A percentile compares a stretch with the other conserved stretches of the same genome.
These are phyloP conservation scores for Nerophis lumbriciformis DNA, from an alignment of 2,113 vertebrate genomes.

Conservation along the genomic window DNA sequence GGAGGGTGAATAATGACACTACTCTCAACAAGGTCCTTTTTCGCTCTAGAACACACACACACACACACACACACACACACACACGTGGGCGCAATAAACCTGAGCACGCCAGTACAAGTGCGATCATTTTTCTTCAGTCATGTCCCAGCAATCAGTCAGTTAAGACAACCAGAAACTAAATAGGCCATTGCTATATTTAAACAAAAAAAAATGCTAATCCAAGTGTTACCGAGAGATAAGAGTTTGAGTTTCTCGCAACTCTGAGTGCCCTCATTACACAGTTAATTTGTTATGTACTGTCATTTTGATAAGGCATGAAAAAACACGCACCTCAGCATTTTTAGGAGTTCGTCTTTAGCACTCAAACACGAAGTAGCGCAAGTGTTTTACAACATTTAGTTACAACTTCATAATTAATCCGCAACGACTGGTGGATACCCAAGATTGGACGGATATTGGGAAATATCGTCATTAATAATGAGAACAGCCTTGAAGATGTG, in stretches of 20 bases:
- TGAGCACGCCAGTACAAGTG: no score
- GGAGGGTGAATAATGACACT: slow-evolving; percentile 34
- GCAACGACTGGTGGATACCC: background rate
- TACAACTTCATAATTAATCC: background rate
- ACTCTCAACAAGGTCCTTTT: slow-evolving; percentile 20
- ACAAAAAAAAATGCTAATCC: slow-evolving; percentile 21
- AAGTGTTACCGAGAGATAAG: slow-evolving; percentile 47
- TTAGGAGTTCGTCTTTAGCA: slow-evolving; percentile 12
- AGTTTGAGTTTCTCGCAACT: slow-evolving; percentile 37
- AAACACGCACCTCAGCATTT: slow-evolving; percentile 6
- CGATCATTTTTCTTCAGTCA: background rate
- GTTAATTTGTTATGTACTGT: slow-evolving; percentile 38
- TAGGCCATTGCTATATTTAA: slow-evolving; percentile 33
- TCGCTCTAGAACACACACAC: slow-evolving; percentile 3
- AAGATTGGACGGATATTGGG: no score
- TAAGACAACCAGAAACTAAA: slow-evolving; percentile 39
- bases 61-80: slow-evolving; percentile 6
- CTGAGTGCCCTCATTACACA: slow-evolving; percentile 37
- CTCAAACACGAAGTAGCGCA: slow-evolving; percentile 1
- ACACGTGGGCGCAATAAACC: background rate
- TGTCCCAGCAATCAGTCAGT: slow-evolving; percentile 28
- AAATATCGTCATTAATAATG: background rate
- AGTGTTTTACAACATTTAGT: slow-evolving; percentile 16
- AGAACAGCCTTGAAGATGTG: no score
- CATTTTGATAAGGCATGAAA: slow-evolving; percentile 35